Evolutionary conservation across 2,113 vertebrate genomes (phyloP), one percentile per base, ranked within the genome.

Genomic region (Orcinus orca): DNA sequence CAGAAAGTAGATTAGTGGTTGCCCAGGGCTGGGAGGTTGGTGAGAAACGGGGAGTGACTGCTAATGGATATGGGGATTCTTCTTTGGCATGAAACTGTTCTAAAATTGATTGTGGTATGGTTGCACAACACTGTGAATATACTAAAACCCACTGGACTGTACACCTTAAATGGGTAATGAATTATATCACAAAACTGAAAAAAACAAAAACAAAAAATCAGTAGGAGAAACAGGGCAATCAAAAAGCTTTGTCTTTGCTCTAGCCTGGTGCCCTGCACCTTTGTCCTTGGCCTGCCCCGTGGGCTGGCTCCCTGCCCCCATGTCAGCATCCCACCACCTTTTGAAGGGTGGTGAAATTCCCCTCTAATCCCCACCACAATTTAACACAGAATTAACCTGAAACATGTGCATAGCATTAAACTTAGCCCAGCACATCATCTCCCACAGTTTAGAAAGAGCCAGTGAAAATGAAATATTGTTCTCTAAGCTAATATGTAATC

Each of bases 401-500:
- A 97, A 74, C 89, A 36, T 6, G 44, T 63, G 63, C 58, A 23
- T 2, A 94, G 77, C 93, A 80, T 80, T 76, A 94, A 98, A 93
- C 33, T 53, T 68, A 96, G 94, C 77, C 70, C 20, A 2, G 73
- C 96, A 89, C 90, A 47, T 89, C 88, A 65, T 94, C 96, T 95
- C 70, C 58, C 65, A 62, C 97, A 92, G 41, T 94, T 70, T 74
- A 88, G 74, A 53, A 92, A 97, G 58, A 96, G 79, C 4, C 36
- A 26, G 92, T 1, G 1, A 96, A 95, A 97, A 96, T 97, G 96
- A 98, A 97, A 97, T 90, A 97, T 53, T 92, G 82, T 89, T 63
- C 95, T 77, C 84, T 92, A 85, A 96, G 47, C 94, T 95, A 96
- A 98, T 97, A 87, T 15, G 93, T 89, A 97, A 98, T 97, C 96